Evolutionary conservation across 2,797 vertebrate species (phyloP), one percentile per base, ranked within the genome.

Genomic region (Lepus townsendii): DNA sequence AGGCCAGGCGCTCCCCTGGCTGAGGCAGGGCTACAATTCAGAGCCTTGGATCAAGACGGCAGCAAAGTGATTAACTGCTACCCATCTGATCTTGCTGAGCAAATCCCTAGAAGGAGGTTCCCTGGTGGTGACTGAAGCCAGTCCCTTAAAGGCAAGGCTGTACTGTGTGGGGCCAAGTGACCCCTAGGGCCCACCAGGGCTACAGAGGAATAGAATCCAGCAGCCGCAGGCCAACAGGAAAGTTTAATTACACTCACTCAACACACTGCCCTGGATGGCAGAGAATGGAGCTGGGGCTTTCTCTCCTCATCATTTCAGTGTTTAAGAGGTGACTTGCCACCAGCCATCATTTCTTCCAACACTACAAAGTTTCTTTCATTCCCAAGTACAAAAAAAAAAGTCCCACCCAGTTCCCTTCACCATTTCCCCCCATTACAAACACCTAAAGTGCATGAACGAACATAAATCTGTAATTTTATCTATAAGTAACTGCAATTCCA

Each of bases 231-330:
- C 90, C 96, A 96, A 76, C 1, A 47, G 91, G 52, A 87, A 91
- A 95, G 50, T 94, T 97, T 66, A 77, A 96, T 95, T 90, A 47
- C 94, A 94, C 87, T 80, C 93, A 6, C 60, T 96, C 83, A 60
- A 62, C 79, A 93, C 93, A 79, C 90, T 86, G 78, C 72, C 75
- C 82, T 8, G 35, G 86, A 96, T 35, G 26, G 72, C 95, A 88
- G 94, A 54, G 12, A 52, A 57, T 3, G 0, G 84, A 24, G 30
- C 0, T 5, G 72, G 83, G 72, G 13, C 63, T 84, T 63, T 50
- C 12, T 1, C 30, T 60, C 1, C 0, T 62, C 52, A 50, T 38
- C 68, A 54, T 6, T 85, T 82, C 85, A 52, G 57, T 27, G 47
- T 47, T 17, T 57, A 66, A 94, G 71, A 54, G 62, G 91, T 76